These are phyloP conservation scores for Arizona elegans DNA, from an alignment of 2,113 vertebrate genomes.

Conservation along the genomic window DNA sequence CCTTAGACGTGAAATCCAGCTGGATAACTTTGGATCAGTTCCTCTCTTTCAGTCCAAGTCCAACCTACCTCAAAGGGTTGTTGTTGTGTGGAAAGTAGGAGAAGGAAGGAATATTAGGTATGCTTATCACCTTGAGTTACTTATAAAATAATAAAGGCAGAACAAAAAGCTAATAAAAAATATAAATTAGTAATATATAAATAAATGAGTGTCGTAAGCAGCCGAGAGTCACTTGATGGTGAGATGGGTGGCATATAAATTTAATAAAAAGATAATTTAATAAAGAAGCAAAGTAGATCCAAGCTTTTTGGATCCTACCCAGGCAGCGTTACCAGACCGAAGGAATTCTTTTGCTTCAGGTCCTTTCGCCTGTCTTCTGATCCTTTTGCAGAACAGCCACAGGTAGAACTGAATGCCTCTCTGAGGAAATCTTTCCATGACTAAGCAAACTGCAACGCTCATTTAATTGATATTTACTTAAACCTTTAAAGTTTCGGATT, in stretches of 20 bases:
- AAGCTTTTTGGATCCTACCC: conserved; percentile 21
- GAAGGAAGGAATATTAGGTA: background rate
- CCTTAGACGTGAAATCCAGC: background rate
- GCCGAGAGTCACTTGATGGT: background rate
- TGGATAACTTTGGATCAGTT: background rate
- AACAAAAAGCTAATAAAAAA: background rate
- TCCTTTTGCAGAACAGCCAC: background rate
- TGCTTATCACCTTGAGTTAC: background rate
- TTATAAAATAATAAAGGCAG: background rate
- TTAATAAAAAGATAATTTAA: conserved; percentile 14
- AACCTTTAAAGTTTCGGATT: background rate
- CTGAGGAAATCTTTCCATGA: conserved; percentile 13
- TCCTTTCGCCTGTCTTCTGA: background rate
- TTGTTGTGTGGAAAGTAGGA: background rate
- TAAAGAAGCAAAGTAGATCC: conserved; percentile 34
- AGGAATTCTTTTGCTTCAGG: background rate
- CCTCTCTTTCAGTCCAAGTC: background rate
- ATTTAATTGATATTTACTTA: background rate
- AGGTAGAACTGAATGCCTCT: background rate
- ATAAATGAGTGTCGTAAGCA: background rate
- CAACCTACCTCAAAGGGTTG: background rate
- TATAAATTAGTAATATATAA: background rate
- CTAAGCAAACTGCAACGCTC: conserved; percentile 27
- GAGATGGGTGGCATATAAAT: background rate
- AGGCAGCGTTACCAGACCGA: background rate